Evolutionary conservation across 2,113 vertebrate genomes (phyloP).

Genomic region (Oenanthe oenanthe): DNA sequence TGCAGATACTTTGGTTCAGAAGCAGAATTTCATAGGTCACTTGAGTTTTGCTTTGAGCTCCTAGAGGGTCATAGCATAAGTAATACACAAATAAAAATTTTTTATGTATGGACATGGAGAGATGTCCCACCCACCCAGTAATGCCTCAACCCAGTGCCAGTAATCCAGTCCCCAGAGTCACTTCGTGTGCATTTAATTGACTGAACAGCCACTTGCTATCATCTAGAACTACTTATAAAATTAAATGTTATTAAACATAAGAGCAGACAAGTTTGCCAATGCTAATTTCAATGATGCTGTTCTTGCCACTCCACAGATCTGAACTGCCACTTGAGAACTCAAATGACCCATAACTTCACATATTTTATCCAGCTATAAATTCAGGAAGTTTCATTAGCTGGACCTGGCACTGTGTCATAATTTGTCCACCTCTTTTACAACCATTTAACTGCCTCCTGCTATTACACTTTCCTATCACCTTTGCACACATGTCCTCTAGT

Average conservation of each 20-base stretch:
- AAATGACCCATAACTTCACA: neutral
- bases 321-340: slow-evolving; percentile 9
- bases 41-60: neutral
- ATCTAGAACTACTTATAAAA: slow-evolving; percentile 29
- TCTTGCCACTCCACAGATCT: neutral
- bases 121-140: neutral
- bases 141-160: neutral
- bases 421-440: neutral
- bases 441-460: neutral
- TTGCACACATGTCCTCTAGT: neutral
- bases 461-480: neutral
- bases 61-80: neutral
- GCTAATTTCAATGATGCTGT: neutral
- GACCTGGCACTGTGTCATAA: neutral
- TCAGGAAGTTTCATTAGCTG: neutral
- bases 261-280: neutral
- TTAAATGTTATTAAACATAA: slow-evolving; percentile 25
- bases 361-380: neutral
- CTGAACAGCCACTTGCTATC: slow-evolving; percentile 18
- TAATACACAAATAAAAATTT: neutral
- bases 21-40: neutral
- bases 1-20: neutral
- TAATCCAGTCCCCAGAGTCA: neutral
- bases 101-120: neutral
- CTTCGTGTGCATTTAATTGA: neutral